phyloP scores from a whole-genome alignment of 2,113 vertebrate genomes.

The Butorides virescens region DNA sequence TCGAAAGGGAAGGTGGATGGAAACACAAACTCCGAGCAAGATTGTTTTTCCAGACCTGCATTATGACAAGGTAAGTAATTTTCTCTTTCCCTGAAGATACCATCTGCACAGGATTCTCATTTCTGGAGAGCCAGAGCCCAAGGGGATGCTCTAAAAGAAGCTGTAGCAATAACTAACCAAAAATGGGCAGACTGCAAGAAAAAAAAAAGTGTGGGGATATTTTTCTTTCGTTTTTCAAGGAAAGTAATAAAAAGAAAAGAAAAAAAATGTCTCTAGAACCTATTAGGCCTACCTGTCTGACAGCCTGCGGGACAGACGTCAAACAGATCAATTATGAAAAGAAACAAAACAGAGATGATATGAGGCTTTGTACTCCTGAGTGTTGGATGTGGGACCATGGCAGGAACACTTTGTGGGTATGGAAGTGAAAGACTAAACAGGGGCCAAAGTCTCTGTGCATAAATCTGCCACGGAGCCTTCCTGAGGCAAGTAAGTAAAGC shows the following conservation, averaged over 20 bases:
- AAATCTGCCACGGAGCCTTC: neutral
- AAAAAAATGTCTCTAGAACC: neutral
- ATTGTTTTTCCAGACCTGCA: neutral
- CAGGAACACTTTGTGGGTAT: neutral
- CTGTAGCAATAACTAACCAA: neutral
- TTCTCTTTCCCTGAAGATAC: neutral
- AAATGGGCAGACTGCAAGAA: neutral
- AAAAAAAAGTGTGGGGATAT: neutral
- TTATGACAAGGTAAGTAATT: conserved; percentile 6
- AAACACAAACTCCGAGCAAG: neutral
- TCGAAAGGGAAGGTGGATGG: neutral
- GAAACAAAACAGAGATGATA: neutral
- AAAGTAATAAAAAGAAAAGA: neutral
- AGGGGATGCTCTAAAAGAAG: conserved; percentile 24
- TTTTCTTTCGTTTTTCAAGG: neutral
- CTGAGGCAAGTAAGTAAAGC: neutral
- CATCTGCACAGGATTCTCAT: conserved; percentile 27
- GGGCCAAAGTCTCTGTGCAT: neutral
- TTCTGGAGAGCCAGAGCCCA: conserved; percentile 34
- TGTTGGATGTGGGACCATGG: neutral
- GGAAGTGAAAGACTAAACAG: neutral
- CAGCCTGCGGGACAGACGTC: neutral
- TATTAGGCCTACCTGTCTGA: neutral
- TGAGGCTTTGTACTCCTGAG: neutral
- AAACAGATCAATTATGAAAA: neutral